Base-by-base conservation (phyloP, 2,888 invertebrate species). In the Parnassius orleans region DNA sequence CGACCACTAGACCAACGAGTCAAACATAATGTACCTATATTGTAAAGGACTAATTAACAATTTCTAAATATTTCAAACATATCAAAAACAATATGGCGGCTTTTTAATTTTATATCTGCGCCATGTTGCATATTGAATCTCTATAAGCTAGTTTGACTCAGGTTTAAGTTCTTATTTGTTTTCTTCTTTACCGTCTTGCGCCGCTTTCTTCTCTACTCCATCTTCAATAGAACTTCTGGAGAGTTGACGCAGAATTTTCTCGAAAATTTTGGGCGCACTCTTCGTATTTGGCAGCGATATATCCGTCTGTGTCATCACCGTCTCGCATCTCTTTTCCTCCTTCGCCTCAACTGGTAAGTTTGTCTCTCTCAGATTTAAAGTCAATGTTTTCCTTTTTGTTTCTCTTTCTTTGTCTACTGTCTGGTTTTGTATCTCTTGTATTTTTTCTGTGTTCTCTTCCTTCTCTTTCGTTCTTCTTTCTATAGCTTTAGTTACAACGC, bases 201-300 rank as follows among this genome's bases (percentile, higher is more conserved):
- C 54, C 11, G 19, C 42, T 24, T 50, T 64, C 14, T 60, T 67
- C 52, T 68, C 69, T 11, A 72, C 66, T 0, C 66, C 67, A 1
- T 83, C 86, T 11, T 89, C 88, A 1, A 90, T 73, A 0, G 89
- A 87, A 61, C 82, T 87, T 57, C 80, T 83, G 0, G 90, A 91
- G 12, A 91, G 65, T 61, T 91, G 90, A 11, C 87, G 68, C 0
- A 91, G 73, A 69, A 91, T 91, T 43, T 83, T 90, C 69, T 91
- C 91, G 66, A 91, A 91, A 0, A 91, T 91, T 67, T 74, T 83
- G n/a, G 91, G 91, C 71, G 91, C 91, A 67, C 88, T 90, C 71
- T 84, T 86, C 0, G 91, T 91, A 60, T 91, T 90, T 1, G 91
- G 91, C 46, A 90, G 65, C 2, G 91, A 91, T 53, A 91, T 91